A percentile compares a stretch with the other conserved stretches of the same genome.
Conservation (phyloP, 1,140 invertebrate genomes). For the Pomacea maculata region DNA sequence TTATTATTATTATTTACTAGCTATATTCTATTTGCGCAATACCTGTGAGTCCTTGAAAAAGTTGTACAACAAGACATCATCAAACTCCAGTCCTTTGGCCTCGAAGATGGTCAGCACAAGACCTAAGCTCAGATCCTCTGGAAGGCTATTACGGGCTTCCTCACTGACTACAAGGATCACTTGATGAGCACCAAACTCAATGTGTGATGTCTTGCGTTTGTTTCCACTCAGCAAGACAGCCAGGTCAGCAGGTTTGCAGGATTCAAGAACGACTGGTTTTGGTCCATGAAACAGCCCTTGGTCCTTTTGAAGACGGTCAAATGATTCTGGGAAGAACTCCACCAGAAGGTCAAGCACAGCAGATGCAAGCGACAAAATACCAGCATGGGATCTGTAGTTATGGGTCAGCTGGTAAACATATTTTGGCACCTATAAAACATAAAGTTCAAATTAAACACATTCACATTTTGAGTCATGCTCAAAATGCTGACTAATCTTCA, state of each 20-base stretch:
- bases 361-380: conserved; percentile 57
- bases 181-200: conserved; percentile 61
- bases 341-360: conserved; percentile 57
- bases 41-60: conserved; percentile 61
- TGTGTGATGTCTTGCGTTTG: conserved; percentile 54
- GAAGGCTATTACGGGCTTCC: conserved; percentile 42
- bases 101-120: conserved; percentile 60
- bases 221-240: conserved; percentile 46
- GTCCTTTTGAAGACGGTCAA: conserved; percentile 57
- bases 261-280: conserved; percentile 55
- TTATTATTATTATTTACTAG: not conserved
- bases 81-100: conserved; percentile 59
- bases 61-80: conserved; percentile 60
- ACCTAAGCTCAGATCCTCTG: conserved; percentile 44
- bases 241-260: conserved; percentile 44
- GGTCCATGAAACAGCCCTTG: conserved; percentile 58
- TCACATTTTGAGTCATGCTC: too few species aligned
- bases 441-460: not conserved
- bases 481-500: too few species aligned
- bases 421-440: conserved; percentile 28
- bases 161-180: conserved; percentile 58
- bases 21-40: not conserved
- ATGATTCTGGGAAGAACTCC: conserved; percentile 60
- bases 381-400: conserved; percentile 60
- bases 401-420: conserved; percentile 56